These are phyloP conservation scores for Blastomussa wellsi DNA, from an alignment of 92 coral and sea anemone species.

Conservation along the genomic window DNA sequence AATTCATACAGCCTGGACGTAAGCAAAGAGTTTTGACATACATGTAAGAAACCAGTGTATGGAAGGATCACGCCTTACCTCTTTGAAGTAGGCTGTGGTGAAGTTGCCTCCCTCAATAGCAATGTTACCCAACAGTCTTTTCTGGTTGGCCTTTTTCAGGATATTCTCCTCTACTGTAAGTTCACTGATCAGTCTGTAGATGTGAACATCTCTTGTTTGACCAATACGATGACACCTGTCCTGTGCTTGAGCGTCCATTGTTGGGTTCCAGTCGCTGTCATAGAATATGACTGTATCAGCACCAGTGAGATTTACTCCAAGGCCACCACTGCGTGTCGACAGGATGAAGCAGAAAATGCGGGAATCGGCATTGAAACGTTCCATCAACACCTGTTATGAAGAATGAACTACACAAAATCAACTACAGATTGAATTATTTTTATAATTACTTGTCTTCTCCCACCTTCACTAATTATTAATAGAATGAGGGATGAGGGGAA, in stretches of 20 bases:
- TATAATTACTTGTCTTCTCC: too few relatives aligned
- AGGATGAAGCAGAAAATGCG: conserved; percentile 96
- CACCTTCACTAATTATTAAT: too few relatives aligned
- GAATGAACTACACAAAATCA: background rate
- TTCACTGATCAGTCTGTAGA: conserved; percentile 95
- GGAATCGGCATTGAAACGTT: conserved; percentile 91
- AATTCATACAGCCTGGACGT: too few relatives aligned
- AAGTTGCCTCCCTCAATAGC: conserved; percentile 99
- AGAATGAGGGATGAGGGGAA: too few relatives aligned
- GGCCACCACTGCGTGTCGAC: conserved; percentile 98
- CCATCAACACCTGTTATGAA: conserved; percentile 87
- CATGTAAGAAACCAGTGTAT: background rate
- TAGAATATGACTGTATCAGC: conserved; percentile 97
- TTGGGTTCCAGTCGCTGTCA: conserved; percentile 99
- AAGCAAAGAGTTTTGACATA: background rate
- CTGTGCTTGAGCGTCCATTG: conserved; percentile 99
- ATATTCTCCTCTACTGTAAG: conserved; percentile 95
- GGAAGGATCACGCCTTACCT: conserved; percentile 50
- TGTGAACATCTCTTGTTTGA: conserved; percentile 98
- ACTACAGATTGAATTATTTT: background rate
- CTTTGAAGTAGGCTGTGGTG: conserved; percentile 90
- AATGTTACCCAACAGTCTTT: conserved; percentile 89
- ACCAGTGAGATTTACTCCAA: conserved; percentile 97
- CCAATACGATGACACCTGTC: conserved; percentile 99
- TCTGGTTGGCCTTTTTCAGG: conserved; percentile 95